Evolutionary conservation across 2,888 invertebrate species (phyloP).

Genomic region (Melieria omissa): DNA sequence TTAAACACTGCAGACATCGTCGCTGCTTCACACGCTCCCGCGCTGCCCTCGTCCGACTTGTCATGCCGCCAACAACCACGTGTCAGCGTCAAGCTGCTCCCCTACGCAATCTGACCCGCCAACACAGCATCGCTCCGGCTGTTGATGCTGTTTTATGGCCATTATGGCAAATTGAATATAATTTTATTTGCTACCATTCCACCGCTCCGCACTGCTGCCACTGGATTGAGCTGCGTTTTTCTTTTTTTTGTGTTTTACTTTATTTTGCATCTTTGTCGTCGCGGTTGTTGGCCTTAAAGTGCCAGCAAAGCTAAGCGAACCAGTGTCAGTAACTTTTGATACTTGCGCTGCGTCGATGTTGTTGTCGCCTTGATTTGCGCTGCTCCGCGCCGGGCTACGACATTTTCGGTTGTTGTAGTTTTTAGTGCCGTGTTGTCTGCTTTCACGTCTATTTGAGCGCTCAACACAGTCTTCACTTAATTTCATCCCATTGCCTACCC

Average conservation of each 20-base stretch:
- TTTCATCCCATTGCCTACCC: too few species aligned
- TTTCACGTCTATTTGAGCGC: too few species aligned
- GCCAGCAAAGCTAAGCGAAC: not conserved
- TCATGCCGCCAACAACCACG: not conserved
- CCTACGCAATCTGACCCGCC: too few species aligned
- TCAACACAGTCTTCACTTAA: too few species aligned
- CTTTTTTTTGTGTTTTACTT: not conserved
- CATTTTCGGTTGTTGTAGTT: slow-evolving; percentile 9
- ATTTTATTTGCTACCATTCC: slow-evolving; percentile 57
- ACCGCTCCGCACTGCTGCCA: not conserved
- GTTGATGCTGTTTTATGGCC: slow-evolving; percentile 56
- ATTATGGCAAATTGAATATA: slow-evolving; percentile 60
- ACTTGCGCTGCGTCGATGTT: not conserved
- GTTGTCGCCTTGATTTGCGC: not conserved
- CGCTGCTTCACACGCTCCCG: slow-evolving; percentile 45
- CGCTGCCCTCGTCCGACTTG: slow-evolving; percentile 42
- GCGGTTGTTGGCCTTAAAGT: not conserved
- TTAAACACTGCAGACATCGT: not conserved
- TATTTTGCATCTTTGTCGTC: not conserved
- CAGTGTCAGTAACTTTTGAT: not conserved
- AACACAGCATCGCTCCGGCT: not conserved
- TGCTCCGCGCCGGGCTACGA: not conserved
- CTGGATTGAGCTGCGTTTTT: not conserved
- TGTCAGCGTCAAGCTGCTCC: not conserved
- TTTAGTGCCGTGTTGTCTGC: too few species aligned